Conservation (phyloP, 2,113 vertebrate species). For the Calidris pugnax region DNA sequence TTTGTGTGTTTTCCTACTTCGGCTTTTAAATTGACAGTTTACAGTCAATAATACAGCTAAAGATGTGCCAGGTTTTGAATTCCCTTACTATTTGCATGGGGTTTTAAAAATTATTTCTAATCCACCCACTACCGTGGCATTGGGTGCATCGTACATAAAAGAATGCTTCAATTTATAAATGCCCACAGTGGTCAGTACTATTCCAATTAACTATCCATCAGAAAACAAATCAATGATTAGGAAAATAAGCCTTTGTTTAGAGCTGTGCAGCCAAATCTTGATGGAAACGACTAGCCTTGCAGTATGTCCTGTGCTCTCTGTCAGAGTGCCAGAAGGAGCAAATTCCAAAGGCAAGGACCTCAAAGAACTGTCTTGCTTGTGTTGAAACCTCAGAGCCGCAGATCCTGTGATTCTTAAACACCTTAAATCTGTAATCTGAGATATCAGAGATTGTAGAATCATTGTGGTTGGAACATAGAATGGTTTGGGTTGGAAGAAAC, state of each 20-base stretch:
- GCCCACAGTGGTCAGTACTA: not conserved
- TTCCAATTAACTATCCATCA: slow-evolving; percentile 17
- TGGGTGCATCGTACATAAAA: not conserved
- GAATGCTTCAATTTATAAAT: not conserved
- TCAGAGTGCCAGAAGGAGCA: not conserved
- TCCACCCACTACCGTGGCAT: not conserved
- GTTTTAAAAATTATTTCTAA: not conserved
- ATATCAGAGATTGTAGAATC: not conserved
- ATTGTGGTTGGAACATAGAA: not conserved
- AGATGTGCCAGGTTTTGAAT: not conserved
- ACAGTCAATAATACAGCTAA: not conserved
- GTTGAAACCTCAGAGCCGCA: not conserved
- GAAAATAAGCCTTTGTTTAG: slow-evolving; percentile 49
- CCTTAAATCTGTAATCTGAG: not conserved
- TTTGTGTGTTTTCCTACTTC: not conserved
- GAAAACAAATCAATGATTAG: not conserved
- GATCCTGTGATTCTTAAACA: not conserved
- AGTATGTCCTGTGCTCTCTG: not conserved
- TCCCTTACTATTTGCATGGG: not conserved
- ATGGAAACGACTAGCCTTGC: not conserved
- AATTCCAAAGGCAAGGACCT: not conserved
- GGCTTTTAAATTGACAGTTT: not conserved
- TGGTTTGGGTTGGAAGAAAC: not conserved
- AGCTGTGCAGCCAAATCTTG: not conserved
- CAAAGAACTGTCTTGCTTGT: not conserved